phyloP scores from a whole-genome alignment of 2,113 vertebrate genomes.

The Mormyrus iriodes region DNA sequence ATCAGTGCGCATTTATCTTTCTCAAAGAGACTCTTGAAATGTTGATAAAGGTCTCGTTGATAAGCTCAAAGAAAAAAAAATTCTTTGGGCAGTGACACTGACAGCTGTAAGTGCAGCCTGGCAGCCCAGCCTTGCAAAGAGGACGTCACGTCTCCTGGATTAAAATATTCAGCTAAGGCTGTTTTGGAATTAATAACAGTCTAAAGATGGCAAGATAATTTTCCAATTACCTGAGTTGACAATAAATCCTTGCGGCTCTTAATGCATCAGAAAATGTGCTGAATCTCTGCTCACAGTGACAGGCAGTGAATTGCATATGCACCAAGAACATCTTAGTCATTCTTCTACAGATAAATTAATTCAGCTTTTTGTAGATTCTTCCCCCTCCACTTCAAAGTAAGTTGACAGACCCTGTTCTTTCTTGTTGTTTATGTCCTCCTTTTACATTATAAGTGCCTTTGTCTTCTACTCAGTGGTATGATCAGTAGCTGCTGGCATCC shows the following conservation, averaged over 20 bases:
- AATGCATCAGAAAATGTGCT: conserved; percentile 1
- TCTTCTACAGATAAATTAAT: not conserved
- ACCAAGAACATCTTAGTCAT: not conserved
- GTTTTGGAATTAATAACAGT: not conserved
- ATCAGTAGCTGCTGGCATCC: not conserved
- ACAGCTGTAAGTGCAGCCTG: not conserved
- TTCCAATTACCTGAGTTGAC: conserved; percentile 18
- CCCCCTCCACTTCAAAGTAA: not conserved
- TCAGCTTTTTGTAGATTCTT: not conserved
- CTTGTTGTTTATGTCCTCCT: not conserved
- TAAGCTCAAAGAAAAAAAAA: not conserved
- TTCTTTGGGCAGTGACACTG: not conserved
- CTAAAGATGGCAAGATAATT: conserved; percentile 20
- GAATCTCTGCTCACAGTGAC: not conserved
- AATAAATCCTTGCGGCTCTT: not conserved
- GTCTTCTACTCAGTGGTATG: not conserved
- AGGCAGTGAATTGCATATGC: not conserved
- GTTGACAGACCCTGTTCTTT: not conserved
- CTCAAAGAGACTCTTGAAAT: conserved; percentile 10
- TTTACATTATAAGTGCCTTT: not conserved
- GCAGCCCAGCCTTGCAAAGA: not conserved
- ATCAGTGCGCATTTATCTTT: not conserved
- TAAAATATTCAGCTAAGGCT: not conserved
- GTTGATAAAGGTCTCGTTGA: not conserved
- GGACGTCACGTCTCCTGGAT: not conserved